These are phyloP conservation scores for Sapayoa aenigma DNA, from an alignment of 2,113 vertebrate genomes.

Conservation along the genomic window DNA sequence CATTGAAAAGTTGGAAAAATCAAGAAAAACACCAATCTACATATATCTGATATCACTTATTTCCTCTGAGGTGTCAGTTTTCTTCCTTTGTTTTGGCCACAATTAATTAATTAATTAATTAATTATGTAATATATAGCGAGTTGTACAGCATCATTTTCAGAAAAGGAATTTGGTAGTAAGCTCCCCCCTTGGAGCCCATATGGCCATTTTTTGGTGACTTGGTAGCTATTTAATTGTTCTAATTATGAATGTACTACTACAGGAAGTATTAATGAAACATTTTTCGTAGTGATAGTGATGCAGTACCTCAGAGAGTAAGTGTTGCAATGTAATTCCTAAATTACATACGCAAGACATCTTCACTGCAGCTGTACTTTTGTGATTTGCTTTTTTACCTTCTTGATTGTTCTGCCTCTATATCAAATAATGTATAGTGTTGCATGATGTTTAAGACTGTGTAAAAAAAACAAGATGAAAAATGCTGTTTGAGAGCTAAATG, in stretches of 20 bases:
- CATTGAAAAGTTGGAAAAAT: neutral
- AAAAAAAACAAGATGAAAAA: neutral
- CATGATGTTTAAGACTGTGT: neutral
- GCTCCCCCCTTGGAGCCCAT: neutral
- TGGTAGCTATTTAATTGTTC: neutral
- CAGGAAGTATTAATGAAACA: neutral
- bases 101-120: too few species aligned
- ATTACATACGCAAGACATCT: fast-evolving
- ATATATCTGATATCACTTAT: neutral
- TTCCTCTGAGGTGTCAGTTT: neutral
- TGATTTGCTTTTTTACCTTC: neutral
- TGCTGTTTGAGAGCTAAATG: neutral
- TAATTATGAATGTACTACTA: neutral
- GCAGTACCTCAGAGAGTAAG: neutral
- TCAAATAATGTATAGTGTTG: neutral
- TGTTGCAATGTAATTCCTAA: neutral
- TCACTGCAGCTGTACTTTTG: neutral
- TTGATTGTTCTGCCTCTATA: neutral
- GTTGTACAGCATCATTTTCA: neutral
- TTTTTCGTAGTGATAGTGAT: neutral
- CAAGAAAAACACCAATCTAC: neutral
- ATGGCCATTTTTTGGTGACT: neutral
- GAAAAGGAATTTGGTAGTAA: neutral
- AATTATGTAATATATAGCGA: too few species aligned
- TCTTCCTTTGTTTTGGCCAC: neutral